Conservation (phyloP, 2,888 invertebrate species). For the Scaptomyza polygonia region DNA sequence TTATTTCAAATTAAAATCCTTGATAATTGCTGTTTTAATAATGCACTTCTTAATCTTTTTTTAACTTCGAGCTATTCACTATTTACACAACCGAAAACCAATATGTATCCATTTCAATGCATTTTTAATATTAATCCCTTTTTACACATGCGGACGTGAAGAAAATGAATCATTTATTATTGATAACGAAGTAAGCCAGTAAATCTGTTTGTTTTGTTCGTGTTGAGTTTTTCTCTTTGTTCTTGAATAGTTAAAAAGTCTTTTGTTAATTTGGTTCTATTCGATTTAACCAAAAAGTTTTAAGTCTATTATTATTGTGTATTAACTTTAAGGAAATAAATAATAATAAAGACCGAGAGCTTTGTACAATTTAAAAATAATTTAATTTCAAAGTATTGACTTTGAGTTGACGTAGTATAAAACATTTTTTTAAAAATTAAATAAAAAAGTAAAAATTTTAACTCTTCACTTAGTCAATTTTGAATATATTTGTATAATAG, state of each 20-base stretch:
- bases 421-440: not conserved
- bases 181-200: not conserved
- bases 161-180: not conserved
- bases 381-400: not conserved
- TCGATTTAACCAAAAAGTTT: not conserved
- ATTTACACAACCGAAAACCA: not conserved
- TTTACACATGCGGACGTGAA: not conserved
- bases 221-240: not conserved
- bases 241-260: not conserved
- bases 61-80: not conserved
- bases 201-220: not conserved
- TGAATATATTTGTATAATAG: not conserved
- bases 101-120: not conserved
- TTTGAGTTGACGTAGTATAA: not conserved
- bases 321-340: not conserved
- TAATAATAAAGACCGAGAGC: not conserved
- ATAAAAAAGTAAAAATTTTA: not conserved
- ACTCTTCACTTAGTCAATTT: not conserved
- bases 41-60: not conserved
- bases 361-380: not conserved
- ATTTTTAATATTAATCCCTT: not conserved
- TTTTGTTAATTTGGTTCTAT: not conserved
- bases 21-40: constrained; percentile 26
- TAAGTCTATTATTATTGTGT: not conserved
- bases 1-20: constrained; percentile 1